phyloP scores from a whole-genome alignment of 2,797 vertebrate species.

The Carcharodon carcharias region DNA sequence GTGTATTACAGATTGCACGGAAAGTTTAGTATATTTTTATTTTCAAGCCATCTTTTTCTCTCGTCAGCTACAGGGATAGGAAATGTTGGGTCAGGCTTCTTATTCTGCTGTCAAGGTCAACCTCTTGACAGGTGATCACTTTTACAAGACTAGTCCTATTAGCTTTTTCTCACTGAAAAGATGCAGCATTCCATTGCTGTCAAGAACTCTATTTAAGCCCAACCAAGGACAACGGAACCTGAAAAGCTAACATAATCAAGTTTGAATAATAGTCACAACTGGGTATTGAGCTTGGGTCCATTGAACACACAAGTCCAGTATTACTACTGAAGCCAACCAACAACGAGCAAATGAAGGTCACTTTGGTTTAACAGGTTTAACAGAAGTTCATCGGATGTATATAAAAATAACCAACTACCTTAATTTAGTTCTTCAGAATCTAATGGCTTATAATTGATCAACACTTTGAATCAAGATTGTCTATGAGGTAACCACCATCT shows the following conservation, averaged over 20 bases:
- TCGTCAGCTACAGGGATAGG: background rate
- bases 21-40: background rate
- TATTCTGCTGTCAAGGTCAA: slow-evolving; percentile 10
- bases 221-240: background rate
- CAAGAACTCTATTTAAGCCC: background rate
- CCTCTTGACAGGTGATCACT: slow-evolving; percentile 21
- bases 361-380: slow-evolving; percentile 9
- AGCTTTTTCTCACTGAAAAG: background rate
- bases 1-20: background rate
- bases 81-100: background rate
- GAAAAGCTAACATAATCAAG: slow-evolving; percentile 18
- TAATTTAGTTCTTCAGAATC: slow-evolving; percentile 15
- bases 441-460: slow-evolving; percentile 4
- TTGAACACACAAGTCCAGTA: background rate
- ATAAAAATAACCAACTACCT: slow-evolving; percentile 3
- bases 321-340: background rate
- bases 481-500: background rate
- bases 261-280: slow-evolving; percentile 14
- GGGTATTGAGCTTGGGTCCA: background rate
- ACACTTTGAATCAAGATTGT: background rate
- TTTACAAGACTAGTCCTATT: slow-evolving; percentile 9
- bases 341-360: background rate
- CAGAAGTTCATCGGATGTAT: background rate
- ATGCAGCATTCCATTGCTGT: background rate
- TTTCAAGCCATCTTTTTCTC: background rate